Evolutionary conservation across 2,888 invertebrate species (phyloP), one percentile per base, ranked within the genome.

Genomic region (Cynaeus angustus): DNA sequence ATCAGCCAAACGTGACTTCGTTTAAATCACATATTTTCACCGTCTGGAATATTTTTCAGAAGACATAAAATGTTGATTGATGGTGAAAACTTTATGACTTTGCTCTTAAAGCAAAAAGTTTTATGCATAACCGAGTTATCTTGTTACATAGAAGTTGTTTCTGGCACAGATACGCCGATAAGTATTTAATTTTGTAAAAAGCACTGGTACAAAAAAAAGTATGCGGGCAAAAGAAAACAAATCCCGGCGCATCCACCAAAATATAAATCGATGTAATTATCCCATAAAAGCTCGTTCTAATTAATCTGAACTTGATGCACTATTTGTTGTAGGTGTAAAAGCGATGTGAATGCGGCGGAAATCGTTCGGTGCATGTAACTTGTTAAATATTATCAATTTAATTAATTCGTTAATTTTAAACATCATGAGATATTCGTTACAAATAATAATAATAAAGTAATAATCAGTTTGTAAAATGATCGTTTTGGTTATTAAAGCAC

Each of bases 81-180:
- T 59, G 59, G 45, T 45, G 16, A 10, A 13, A 59, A 59, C 26
- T 59, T 59, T 59, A 59, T 46, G 59, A 46, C 46, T 30, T 59
- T 59, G 45, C 8, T 33, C 13, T 59, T 59, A 10, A 33, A 59
- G 13, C 5, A 28, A 28, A 45, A 59, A 59, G 13, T 59, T 30
- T 41, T 16, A 9, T 33, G 33, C 33, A 33, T 33, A 33, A 33
- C 7, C 33, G 33, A n/a, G 7, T 33, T 7, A 33, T 33, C 9
- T n/a, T n/a, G 9, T n/a, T 33, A 33, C 33, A 21, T 4, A 33
- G 7, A 33, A n/a, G 33, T 33, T 33, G 28, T 28, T 28, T 7
- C 28, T 7, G n/a, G 7, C 33, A 33, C 33, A 33, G n/a, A n/a
- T 33, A n/a, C 33, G 3, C n/a, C 33, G n/a, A 33, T 33, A 7